Base-by-base conservation (phyloP, 2,888 invertebrate genomes). In the Pseudoips prasinana region DNA sequence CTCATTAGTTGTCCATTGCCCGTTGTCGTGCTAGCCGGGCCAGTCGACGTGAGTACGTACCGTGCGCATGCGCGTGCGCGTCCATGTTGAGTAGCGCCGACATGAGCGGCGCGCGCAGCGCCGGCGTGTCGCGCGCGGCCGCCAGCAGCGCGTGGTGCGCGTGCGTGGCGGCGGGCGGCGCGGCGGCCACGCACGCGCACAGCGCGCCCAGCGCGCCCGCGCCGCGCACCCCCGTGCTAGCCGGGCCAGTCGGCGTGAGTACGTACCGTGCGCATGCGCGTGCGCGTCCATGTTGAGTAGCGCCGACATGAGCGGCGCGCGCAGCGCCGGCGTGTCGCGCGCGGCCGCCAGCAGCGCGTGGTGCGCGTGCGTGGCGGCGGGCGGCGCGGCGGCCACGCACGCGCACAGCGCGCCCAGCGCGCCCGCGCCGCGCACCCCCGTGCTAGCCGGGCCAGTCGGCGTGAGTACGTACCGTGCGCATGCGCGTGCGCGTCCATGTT, bases 31-130 rank as follows among this genome's bases (percentile, higher is more conserved):
- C n/a, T n/a, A n/a, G n/a, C n/a, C n/a, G n/a, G n/a, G n/a, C n/a
- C n/a, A n/a, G n/a, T n/a, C n/a, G 18, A 18, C 4, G 18, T 18
- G 18, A 3, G 18, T 6, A 18, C 18, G 18, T 18, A 18, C 79
- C 5, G 92, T 90, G 57, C 91, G 76, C 49, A 69, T 65, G 53
- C 90, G 92, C 56, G 96, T 96, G 39, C 97, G 89, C 73, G 94
- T 94, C 58, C 94, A 95, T 34, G 48, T 83, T 82, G 33, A 87
- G 71, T 50, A 87, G 62, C 44, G 77, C 64, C 7, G 66, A 52
- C 34, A 47, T 60, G 68, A 96, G 89, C 38, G 96, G 87, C 77
- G 95, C 95, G 58, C 96, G 95, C 11, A 96, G 94, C 18, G 18
- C 18, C 18, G 18, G 6, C 18, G 18, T 18, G 18, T 18, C 18